phyloP scores from a whole-genome alignment of 2,797 vertebrate genomes.

The Euphonia xanthogaster region DNA sequence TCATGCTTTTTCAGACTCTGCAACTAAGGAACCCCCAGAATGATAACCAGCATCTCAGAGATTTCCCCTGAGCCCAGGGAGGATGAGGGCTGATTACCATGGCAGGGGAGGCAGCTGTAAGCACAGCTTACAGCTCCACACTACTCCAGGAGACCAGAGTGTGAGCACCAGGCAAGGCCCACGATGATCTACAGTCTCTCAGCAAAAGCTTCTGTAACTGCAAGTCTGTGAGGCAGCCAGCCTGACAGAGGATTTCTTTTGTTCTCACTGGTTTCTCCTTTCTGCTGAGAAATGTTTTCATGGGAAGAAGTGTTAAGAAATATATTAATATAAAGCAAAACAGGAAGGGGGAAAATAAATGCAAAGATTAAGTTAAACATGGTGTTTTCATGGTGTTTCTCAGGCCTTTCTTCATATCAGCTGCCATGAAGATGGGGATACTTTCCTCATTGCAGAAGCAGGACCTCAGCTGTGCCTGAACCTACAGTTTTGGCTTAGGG shows the following conservation, averaged over 20 bases:
- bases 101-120: not conserved
- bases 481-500: not conserved
- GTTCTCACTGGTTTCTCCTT: not conserved
- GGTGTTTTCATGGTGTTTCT: not conserved
- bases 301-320: not conserved
- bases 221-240: not conserved
- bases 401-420: not conserved
- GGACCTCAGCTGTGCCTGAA: not conserved
- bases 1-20: not conserved
- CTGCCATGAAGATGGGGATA: not conserved
- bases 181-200: not conserved
- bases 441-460: not conserved
- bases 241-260: not conserved
- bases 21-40: not conserved
- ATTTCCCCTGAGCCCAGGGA: not conserved
- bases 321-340: not conserved
- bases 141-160: not conserved
- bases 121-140: not conserved
- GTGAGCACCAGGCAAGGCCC: not conserved
- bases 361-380: not conserved
- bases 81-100: fast-evolving
- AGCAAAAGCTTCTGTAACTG: not conserved
- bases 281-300: not conserved
- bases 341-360: not conserved
- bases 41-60: not conserved